Percentiles rank a stretch among this genome's conserved stretches.
These are phyloP conservation scores for Spilarctia lutea DNA, from an alignment of 2,888 invertebrate genomes.

Conservation along the genomic window DNA sequence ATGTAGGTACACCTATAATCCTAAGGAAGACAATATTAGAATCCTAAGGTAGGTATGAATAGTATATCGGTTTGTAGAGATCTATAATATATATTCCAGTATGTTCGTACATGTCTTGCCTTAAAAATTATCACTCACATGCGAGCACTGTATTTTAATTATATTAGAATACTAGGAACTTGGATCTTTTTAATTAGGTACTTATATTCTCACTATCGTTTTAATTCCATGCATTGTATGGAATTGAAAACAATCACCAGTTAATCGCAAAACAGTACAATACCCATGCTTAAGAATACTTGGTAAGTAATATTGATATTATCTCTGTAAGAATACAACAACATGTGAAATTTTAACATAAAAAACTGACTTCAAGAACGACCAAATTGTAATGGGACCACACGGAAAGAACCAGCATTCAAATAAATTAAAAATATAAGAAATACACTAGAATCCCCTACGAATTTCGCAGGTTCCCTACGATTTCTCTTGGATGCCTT, in stretches of 20 bases:
- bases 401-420: too few species aligned
- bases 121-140: not conserved
- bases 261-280: too few species aligned
- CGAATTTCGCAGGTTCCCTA: too few species aligned
- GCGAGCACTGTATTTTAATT: not conserved
- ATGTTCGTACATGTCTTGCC: not conserved
- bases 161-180: not conserved
- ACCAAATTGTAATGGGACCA: too few species aligned
- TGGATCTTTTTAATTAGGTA: not conserved
- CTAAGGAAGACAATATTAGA: not conserved
- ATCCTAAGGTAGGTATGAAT: not conserved
- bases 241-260: too few species aligned
- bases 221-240: not conserved
- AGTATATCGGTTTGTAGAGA: not conserved
- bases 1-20: not conserved
- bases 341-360: too few species aligned
- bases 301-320: not conserved
- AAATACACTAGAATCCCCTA: too few species aligned
- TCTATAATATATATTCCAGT: not conserved
- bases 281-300: not conserved
- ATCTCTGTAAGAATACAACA: not conserved
- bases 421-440: too few species aligned
- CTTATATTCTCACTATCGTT: too few species aligned
- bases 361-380: too few species aligned
- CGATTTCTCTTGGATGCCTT: too few species aligned